Conservation (phyloP, 2,888 invertebrate species). For the Ophion slaviceki region DNA sequence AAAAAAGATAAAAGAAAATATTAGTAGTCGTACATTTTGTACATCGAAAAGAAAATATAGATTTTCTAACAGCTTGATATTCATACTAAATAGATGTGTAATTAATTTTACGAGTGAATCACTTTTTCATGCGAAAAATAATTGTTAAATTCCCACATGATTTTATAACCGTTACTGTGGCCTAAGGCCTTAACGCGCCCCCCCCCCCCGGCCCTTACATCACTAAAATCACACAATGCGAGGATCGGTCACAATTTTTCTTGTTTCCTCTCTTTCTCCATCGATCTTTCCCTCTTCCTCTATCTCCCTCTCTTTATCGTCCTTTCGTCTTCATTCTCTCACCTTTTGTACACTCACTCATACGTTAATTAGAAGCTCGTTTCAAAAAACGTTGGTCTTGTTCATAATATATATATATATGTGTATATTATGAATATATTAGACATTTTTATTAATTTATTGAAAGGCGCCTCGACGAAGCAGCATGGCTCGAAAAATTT, state of each 20-base stretch:
- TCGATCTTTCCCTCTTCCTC: conserved; percentile 18
- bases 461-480: conserved; percentile 60
- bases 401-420: conserved; percentile 27
- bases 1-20: too few relatives aligned
- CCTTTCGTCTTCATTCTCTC: not conserved
- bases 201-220: conserved; percentile 70
- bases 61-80: too few relatives aligned
- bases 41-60: too few relatives aligned
- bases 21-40: too few relatives aligned
- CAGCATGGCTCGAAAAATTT: conserved; percentile 41
- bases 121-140: too few relatives aligned
- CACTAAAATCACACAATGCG: conserved; percentile 81
- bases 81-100: too few relatives aligned
- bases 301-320: not conserved
- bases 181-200: conserved; percentile 59
- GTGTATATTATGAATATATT: conserved; percentile 28
- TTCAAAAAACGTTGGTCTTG: conserved; percentile 49
- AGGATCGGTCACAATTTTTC: conserved; percentile 70
- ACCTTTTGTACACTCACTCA: conserved; percentile 17
- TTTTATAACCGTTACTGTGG: too few relatives aligned
- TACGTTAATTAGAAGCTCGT: conserved; percentile 50
- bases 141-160: too few relatives aligned
- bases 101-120: too few relatives aligned
- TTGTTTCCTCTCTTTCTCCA: conserved; percentile 28
- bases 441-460: conserved; percentile 36